Evolutionary conservation across 2,113 vertebrate genomes (phyloP), one percentile per base, ranked within the genome.

Genomic region (Mastomys coucha): DNA sequence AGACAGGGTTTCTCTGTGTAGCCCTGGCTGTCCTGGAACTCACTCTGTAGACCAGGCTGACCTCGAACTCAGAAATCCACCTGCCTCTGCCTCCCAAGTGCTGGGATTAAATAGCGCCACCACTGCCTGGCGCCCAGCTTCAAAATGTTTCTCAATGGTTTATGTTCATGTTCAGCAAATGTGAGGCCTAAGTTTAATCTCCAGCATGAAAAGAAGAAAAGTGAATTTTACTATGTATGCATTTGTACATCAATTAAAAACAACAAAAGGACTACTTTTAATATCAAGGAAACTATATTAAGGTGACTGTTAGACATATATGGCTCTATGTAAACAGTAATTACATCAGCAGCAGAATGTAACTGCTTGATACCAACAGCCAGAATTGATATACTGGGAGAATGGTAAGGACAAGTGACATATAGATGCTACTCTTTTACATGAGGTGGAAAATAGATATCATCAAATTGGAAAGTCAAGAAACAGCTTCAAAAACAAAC

Each of bases 341-440:
- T 90, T 39, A 82, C 31, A 78, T 12, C 45, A 53, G 33, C 20
- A 82, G 75, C 7, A 53, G 72, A 73, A 86, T 93, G 72, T 65
- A 95, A 94, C 85, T 87, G 93, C 42, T 65, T 91, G 93, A 88
- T 8, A 87, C 0, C 33, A 60, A 94, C 8, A 82, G 69, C 33
- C 89, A 81, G 86, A 96, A 75, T 12, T 36, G 10, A 90, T 19
- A 89, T 24, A 69, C 2, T 7, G 70, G n/a, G 13, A 96, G 81
- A 92, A 82, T 24, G 8, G 39, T 5, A 4, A 12, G 91, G 45
- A 97, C 42, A 45, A 93, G 8, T 67, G 33, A 42, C 31, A 89
- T 2, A 77, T 17, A 56, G 81, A 84, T 81, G 13, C 65, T 77
- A 51, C 69, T 77, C 58, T 77, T 90, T 65, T 33, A 36, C 88